Evolutionary conservation across 2,113 vertebrate species (phyloP).

Genomic region (Axis porcinus): DNA sequence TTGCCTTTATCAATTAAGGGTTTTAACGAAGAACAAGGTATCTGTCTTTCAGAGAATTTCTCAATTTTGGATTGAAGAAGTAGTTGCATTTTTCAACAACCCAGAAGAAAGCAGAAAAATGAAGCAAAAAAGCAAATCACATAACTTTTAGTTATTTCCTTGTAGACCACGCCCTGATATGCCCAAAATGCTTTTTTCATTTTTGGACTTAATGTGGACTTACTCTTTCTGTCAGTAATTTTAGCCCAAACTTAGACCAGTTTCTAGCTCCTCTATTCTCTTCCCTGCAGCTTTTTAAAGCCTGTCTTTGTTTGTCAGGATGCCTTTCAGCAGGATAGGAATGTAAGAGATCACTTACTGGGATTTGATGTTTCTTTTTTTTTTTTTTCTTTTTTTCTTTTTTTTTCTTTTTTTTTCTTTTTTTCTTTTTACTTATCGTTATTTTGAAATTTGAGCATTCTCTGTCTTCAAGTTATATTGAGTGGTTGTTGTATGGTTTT

Average conservation of each 20-base stretch:
- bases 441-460: neutral
- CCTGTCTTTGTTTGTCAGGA: neutral
- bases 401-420: neutral
- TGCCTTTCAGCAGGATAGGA: neutral
- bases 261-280: neutral
- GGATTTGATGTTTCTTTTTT: neutral
- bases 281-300: neutral
- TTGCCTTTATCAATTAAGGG: neutral
- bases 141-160: neutral
- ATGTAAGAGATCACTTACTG: neutral
- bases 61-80: neutral
- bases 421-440: neutral
- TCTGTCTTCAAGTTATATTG: neutral
- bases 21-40: neutral
- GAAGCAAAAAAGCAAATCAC: neutral
- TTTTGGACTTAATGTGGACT: neutral
- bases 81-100: neutral
- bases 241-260: neutral
- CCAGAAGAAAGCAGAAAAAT: neutral
- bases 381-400: neutral
- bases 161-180: neutral
- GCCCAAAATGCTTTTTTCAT: neutral
- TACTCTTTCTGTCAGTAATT: neutral
- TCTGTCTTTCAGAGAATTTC: neutral
- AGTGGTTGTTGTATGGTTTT: neutral